phyloP scores from a whole-genome alignment of 2,888 invertebrate species.

The Erannis defoliaria region DNA sequence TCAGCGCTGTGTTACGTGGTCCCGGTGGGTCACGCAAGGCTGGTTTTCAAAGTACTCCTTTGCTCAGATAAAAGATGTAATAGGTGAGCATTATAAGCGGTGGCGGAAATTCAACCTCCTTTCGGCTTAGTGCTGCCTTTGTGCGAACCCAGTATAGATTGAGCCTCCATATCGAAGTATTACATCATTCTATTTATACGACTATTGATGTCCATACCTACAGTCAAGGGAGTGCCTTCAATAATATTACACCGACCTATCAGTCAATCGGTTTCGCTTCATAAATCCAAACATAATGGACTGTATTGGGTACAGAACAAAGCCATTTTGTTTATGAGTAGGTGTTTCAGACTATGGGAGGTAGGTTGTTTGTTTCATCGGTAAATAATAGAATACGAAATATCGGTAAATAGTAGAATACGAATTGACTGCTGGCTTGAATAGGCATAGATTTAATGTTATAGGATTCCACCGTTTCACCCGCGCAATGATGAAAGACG shows the following conservation, averaged over 20 bases:
- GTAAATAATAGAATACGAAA: neutral
- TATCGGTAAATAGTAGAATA: neutral
- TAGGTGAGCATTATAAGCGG: too few relatives aligned
- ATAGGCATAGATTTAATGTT: too few relatives aligned
- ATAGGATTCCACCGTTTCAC: too few relatives aligned
- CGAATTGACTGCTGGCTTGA: too few relatives aligned
- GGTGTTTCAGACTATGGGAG: neutral
- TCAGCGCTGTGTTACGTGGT: too few relatives aligned
- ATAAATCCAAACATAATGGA: conserved; percentile 24
- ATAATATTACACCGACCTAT: conserved; percentile 19
- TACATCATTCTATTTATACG: neutral
- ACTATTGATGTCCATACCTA: conserved; percentile 8
- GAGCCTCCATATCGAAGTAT: neutral
- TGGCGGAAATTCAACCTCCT: too few relatives aligned
- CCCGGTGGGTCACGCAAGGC: too few relatives aligned
- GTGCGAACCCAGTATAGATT: too few relatives aligned
- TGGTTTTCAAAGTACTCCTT: too few relatives aligned
- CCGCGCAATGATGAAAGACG: too few relatives aligned
- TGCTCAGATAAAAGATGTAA: too few relatives aligned
- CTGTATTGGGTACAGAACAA: conserved; percentile 8
- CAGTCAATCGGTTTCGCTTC: conserved; percentile 20
- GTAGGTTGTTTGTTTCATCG: neutral
- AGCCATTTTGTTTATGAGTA: conserved; percentile 9
- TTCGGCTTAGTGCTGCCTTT: too few relatives aligned
- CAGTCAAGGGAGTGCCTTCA: conserved; percentile 6